Conservation (phyloP, 2,113 vertebrate genomes). For the Dicerorhinus sumatrensis region DNA sequence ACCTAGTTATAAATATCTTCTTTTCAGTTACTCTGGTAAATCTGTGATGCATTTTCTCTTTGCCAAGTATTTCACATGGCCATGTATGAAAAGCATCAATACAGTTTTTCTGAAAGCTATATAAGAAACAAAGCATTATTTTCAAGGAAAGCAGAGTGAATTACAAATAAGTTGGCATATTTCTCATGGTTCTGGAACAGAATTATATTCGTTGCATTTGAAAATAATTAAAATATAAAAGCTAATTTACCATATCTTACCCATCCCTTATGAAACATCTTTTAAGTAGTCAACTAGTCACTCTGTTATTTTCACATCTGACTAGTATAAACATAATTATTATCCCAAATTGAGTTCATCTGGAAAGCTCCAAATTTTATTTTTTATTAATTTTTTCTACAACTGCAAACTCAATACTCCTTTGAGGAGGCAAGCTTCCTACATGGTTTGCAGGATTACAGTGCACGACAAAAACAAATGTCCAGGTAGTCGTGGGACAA, state of each 20-base stretch:
- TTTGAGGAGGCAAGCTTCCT: neutral
- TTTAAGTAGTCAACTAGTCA: neutral
- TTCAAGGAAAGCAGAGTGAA: conserved; percentile 46
- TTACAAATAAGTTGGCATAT: neutral
- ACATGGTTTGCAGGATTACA: neutral
- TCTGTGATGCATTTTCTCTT: conserved; percentile 41
- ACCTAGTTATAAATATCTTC: conserved; percentile 70
- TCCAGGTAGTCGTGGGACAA: neutral
- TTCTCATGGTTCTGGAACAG: conserved; percentile 26
- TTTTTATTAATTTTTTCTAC: neutral
- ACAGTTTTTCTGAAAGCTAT: conserved; percentile 38
- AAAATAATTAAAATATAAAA: conserved; percentile 60
- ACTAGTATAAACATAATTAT: conserved; percentile 30
- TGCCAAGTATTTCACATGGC: neutral
- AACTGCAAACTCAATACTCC: neutral
- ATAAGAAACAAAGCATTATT: conserved; percentile 9
- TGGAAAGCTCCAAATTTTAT: neutral
- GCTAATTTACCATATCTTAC: neutral
- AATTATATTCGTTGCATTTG: neutral
- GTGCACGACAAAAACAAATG: neutral
- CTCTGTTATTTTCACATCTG: neutral
- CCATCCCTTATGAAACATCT: conserved; percentile 8
- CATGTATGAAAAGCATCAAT: conserved; percentile 33
- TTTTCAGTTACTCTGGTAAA: conserved; percentile 34
- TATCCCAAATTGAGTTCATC: neutral